Percentiles rank a stretch among this genome's conserved stretches.
phyloP scores from a whole-genome alignment of 1,140 invertebrate genomes.

The Bradynema listronoti region DNA sequence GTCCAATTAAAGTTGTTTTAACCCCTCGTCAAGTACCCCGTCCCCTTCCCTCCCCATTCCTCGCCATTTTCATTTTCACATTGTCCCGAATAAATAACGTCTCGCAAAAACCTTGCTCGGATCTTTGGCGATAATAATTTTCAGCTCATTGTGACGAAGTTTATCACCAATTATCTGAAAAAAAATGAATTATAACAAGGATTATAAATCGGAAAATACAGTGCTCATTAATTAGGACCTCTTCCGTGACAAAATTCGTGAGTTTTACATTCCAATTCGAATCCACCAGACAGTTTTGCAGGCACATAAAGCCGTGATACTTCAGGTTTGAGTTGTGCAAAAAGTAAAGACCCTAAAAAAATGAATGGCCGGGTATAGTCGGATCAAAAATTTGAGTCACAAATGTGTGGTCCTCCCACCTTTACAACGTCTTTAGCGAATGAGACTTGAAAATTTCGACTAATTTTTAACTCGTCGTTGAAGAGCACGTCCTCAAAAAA shows the following conservation, averaged over 20 bases:
- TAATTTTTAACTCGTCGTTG: constrained; percentile 56
- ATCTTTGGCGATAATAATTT: constrained; percentile 7
- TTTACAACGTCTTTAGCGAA: constrained; percentile 57
- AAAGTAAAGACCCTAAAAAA: constrained; percentile 48
- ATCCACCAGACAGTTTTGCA: constrained; percentile 57
- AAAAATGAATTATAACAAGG: too few species aligned
- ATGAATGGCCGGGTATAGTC: not conserved
- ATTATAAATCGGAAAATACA: too few species aligned
- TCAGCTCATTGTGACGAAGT: constrained; percentile 49
- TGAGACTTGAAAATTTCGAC: constrained; percentile 57
- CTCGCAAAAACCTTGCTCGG: not conserved
- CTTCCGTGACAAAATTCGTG: constrained; percentile 54
- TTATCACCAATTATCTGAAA: constrained; percentile 52
- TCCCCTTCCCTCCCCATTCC: not conserved
- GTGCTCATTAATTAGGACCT: too few species aligned
- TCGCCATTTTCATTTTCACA: too few species aligned
- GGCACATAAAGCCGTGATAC: constrained; percentile 53
- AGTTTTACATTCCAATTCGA: constrained; percentile 57
- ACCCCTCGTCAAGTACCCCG: too few species aligned
- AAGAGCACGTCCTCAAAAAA: constrained; percentile 52
- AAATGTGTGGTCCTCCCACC: constrained; percentile 25
- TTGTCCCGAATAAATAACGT: too few species aligned
- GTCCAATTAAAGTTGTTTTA: too few species aligned
- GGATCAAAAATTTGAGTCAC: not conserved
- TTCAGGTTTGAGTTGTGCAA: constrained; percentile 45